A percentile compares a stretch with the other conserved stretches of the same genome.
Evolutionary conservation across 2,797 vertebrate species (phyloP).

Genomic region (Anguilla megastoma): DNA sequence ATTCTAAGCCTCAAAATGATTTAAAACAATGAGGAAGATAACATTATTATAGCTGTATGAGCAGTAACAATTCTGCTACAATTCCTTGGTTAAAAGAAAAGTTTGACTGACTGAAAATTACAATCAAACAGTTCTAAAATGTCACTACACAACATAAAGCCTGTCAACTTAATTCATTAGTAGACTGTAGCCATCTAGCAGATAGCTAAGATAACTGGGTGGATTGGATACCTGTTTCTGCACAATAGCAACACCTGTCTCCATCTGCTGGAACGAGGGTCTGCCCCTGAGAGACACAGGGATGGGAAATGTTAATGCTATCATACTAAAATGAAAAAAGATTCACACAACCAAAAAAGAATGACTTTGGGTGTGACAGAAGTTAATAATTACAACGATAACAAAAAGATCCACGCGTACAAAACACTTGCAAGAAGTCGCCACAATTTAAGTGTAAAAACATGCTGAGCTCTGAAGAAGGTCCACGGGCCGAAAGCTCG

Average conservation of each 20-base stretch:
- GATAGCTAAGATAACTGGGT: background rate
- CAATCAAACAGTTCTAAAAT: background rate
- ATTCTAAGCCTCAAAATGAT: background rate
- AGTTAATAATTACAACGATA: too few species aligned
- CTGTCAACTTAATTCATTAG: background rate
- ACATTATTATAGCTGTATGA: background rate
- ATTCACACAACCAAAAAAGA: too few species aligned
- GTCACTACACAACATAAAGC: background rate
- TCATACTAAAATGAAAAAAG: background rate
- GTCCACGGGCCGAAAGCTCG: too few species aligned
- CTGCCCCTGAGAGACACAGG: conserved; percentile 65
- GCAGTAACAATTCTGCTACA: background rate
- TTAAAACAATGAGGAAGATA: background rate
- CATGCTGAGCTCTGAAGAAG: too few species aligned
- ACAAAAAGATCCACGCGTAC: too few species aligned
- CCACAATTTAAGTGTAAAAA: too few species aligned
- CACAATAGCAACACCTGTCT: conserved; percentile 79
- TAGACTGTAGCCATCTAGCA: background rate
- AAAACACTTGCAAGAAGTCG: too few species aligned
- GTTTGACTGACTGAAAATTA: background rate
- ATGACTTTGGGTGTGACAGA: too few species aligned
- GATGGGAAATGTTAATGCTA: background rate
- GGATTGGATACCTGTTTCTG: conserved; percentile 60
- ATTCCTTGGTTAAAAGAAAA: background rate
- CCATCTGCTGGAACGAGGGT: conserved; percentile 70